phyloP scores from a whole-genome alignment of 2,797 vertebrate genomes.

The Caiman crocodilus region DNA sequence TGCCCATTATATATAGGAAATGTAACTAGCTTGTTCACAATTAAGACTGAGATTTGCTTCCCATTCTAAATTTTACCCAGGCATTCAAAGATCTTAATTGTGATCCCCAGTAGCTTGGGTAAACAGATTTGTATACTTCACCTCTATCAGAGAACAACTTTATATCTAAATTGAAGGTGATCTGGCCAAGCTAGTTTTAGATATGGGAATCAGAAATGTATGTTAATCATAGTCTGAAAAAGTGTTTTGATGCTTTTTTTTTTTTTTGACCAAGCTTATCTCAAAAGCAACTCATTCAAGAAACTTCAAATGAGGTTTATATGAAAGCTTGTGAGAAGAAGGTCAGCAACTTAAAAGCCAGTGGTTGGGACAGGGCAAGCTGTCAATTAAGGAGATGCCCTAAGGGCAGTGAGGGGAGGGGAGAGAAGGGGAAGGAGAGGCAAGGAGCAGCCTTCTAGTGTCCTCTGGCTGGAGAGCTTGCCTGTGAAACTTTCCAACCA shows the following conservation, averaged over 20 bases:
- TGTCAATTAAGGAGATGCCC: not conserved
- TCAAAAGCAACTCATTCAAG: constrained; percentile 16
- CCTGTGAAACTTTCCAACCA: no score
- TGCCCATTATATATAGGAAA: fast-evolving
- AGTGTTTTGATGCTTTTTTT: constrained; percentile 49
- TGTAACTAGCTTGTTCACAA: not conserved
- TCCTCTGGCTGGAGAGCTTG: no score
- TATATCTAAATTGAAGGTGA: constrained; percentile 39
- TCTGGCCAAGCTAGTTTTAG: constrained; percentile 21
- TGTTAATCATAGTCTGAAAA: constrained; percentile 40
- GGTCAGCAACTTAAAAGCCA: no score
- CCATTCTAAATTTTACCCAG: not conserved
- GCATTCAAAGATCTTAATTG: not conserved
- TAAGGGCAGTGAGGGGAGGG: not conserved
- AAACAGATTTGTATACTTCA: not conserved
- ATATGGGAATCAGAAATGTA: constrained; percentile 32
- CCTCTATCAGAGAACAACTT: constrained; percentile 17
- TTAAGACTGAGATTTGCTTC: not conserved
- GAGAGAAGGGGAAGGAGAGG: not conserved
- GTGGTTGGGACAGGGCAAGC: no score
- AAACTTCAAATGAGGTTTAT: constrained; percentile 60
- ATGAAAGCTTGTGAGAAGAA: constrained; percentile 68
- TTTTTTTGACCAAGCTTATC: constrained; percentile 7
- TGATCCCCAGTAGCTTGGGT: constrained; percentile 40
- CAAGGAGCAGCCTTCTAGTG: not conserved